Evolutionary conservation across 2,888 invertebrate genomes (phyloP), one percentile per base, ranked within the genome.

Genomic region (Ptychoptera albimana): DNA sequence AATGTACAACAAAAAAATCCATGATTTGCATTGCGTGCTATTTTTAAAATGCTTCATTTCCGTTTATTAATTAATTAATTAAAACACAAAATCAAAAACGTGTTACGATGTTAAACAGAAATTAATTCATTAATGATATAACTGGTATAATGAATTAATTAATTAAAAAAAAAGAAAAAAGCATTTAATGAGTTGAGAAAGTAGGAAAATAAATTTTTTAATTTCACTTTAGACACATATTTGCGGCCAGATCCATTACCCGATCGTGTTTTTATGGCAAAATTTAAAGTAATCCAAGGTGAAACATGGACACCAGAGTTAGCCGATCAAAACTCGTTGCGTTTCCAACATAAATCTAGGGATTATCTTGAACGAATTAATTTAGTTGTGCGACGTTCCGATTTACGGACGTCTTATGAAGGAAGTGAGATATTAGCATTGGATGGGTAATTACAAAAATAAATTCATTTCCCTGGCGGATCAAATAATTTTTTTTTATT

Each of bases 241-340:
- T 61, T 66, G 45, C 58, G 59, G 12, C 68, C 73, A 59, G 68
- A 73, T 61, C 78, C 80, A 37, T 69, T 81, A 42, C 79, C 80
- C 56, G 84, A 86, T 60, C 80, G 85, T 61, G 74, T 85, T 46
- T 91, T 86, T 66, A 73, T 85, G 49, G 89, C 82, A 36, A 81
- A 80, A 47, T 84, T 91, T 61, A 74, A 78, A 52, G 78, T 87
- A 48, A 68, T 68, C 42, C 69, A 72, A 47, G 78, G 80, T 10
- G 82, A 86, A 55, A 73, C 69, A n/a, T 82, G 82, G 72, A 70
- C 72, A 38, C 64, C 73, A 53, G 76, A 76, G 50, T 66, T 82
- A 53, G 75, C 78, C 36, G 74, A 80, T 63, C 72, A 79, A 48
- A 73, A 73, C 42, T 78, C 77, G 40, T 70, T 73, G 55, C 71